Base-by-base conservation (phyloP, 2,888 invertebrate species). In the Tortricodes alternella region DNA sequence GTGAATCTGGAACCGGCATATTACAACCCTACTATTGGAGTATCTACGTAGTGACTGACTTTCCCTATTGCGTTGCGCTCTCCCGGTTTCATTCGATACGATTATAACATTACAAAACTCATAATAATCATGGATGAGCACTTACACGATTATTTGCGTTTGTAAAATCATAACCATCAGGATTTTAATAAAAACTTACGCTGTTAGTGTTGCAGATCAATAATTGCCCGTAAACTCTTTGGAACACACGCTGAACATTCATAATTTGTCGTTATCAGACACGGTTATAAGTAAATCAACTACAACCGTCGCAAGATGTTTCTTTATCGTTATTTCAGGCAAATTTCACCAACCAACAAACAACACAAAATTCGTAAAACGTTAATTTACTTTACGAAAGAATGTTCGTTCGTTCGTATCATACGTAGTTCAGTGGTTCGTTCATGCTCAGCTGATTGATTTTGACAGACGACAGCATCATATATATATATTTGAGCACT, bases 241-340 rank as follows among this genome's bases (percentile, higher is more conserved):
- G 74, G 58, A 82, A 66, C 13, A 70, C 66, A 68, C 72, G 77
- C 59, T 78, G 81, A 16, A 81, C 62, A 59, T 76, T 77, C 83
- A 83, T 83, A 15, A 41, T 35, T 29, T 48, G 43, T 41, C 15
- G 27, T n/a, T 9, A 49, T 11, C 24, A 11, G 16, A 1, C 39
- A 34, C 34, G 11, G 3, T 21, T 24, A 32, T 7, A 11, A 9
- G 8, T 27, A 9, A 41, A 4, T 24, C 8, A 24, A 41, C 44
- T 13, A 13, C 8, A 27, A 29, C 9, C 2, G 11, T 32, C 23
- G 18, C n/a, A 18, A n/a, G 32, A n/a, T 27, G 21, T 16, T 19
- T 46, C 34, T 34, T 24, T 23, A 16, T 23, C 11, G 15, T 2
- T 11, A 9, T 27, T 27, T 11, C 6, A 7, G 11, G 7, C 21